Conservation (phyloP, 2,888 invertebrate species). For the Ryuthela nishihirai region DNA sequence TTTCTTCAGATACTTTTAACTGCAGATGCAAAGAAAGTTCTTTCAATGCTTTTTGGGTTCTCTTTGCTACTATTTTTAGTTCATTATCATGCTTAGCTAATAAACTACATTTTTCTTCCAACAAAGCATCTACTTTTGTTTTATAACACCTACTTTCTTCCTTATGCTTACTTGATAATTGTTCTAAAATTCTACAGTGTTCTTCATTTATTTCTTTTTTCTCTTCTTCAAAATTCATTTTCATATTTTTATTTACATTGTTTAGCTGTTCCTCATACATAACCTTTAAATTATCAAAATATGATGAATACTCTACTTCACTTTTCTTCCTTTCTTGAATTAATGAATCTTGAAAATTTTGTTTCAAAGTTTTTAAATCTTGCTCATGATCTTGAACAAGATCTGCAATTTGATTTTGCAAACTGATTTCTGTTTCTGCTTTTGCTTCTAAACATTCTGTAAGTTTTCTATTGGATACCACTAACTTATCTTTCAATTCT, state of each 20-base stretch:
- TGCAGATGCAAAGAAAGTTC: constrained; percentile 14
- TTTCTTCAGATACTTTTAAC: constrained; percentile 5
- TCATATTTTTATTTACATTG: too few relatives aligned
- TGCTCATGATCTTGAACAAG: constrained; percentile 12
- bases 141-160: constrained; percentile 19
- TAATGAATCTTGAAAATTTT: not conserved
- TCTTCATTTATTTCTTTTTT: constrained; percentile 7
- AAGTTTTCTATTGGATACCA: not conserved
- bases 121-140: constrained; percentile 24
- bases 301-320: constrained; percentile 9
- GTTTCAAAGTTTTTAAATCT: constrained; percentile 13
- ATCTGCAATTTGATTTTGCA: constrained; percentile 7
- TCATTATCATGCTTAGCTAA: constrained; percentile 21
- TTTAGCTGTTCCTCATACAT: constrained; percentile 14
- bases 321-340: constrained; percentile 9
- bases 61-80: constrained; percentile 24
- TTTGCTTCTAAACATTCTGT: constrained; percentile 11
- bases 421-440: constrained; percentile 1
- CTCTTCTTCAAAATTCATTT: constrained; percentile 3
- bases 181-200: constrained; percentile 6
- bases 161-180: constrained; percentile 10
- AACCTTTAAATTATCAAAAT: constrained; percentile 14
- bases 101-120: constrained; percentile 31
- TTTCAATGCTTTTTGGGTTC: constrained; percentile 18
- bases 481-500: not conserved